Conservation (phyloP, 2,888 invertebrate genomes). For the Caenorhabditis becei region DNA sequence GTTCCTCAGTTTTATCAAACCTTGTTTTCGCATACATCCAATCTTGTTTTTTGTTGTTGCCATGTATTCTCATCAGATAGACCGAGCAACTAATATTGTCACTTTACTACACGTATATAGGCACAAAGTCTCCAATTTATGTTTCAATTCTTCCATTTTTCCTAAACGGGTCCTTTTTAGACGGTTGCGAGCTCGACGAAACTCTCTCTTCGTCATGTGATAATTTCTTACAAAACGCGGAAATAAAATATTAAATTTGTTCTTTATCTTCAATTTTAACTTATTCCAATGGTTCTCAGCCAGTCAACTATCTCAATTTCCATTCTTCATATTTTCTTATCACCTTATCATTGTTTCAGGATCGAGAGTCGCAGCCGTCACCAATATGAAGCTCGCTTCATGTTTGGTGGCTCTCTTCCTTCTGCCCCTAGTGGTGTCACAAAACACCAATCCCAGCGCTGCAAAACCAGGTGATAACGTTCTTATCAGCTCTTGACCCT, state of each 20-base stretch:
- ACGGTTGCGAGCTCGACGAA: slow-evolving; percentile 5
- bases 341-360: not conserved
- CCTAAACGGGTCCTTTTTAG: slow-evolving; percentile 8
- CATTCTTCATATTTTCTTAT: not conserved
- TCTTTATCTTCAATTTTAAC: not conserved
- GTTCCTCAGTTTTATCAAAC: slow-evolving; percentile 25
- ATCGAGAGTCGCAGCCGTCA: not conserved
- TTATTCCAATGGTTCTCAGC: slow-evolving; percentile 1
- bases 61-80: not conserved
- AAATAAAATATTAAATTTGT: not conserved
- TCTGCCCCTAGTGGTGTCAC: not conserved
- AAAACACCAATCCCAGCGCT: not conserved
- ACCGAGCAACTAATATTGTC: slow-evolving; percentile 25
- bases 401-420: slow-evolving; percentile 36
- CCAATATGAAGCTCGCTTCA: slow-evolving; percentile 51
- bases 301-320: slow-evolving; percentile 3
- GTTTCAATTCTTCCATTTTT: slow-evolving; percentile 3
- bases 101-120: slow-evolving; percentile 11
- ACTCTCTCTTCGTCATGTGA: not conserved
- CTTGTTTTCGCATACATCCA: slow-evolving; percentile 15
- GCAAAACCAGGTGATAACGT: slow-evolving; percentile 28
- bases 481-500: not conserved
- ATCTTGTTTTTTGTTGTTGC: slow-evolving; percentile 8
- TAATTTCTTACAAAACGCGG: slow-evolving; percentile 6
- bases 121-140: not conserved